A percentile compares a stretch with the other conserved stretches of the same genome.
These are phyloP conservation scores for Solea senegalensis DNA, from an alignment of 2,113 vertebrate species.

Conservation along the genomic window DNA sequence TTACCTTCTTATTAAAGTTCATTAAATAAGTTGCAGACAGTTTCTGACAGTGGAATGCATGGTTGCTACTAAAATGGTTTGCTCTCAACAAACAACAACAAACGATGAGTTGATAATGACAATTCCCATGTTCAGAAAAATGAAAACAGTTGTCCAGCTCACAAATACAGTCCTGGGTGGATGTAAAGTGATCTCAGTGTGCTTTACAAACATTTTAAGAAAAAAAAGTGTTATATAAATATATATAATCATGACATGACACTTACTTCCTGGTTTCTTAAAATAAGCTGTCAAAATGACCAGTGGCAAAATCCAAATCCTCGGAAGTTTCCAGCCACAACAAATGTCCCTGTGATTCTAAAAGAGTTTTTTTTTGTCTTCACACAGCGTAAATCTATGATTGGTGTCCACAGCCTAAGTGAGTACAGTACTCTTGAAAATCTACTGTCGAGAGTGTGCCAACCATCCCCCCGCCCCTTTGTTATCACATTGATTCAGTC, in stretches of 20 bases:
- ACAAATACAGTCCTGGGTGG: no score
- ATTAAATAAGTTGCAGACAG: constrained; percentile 2
- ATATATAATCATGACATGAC: no score
- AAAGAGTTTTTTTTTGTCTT: constrained; percentile 55
- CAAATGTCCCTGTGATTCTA: constrained; percentile 56
- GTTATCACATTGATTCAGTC: constrained; percentile 72
- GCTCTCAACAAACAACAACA: no score
- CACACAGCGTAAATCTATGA: constrained; percentile 19
- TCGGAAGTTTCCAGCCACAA: constrained; percentile 37
- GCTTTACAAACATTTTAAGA: no score
- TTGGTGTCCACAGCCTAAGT: constrained; percentile 23
- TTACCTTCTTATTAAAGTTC: neutral
- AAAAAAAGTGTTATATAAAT: no score
- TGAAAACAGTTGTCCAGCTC: no score
- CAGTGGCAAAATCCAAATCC: constrained; percentile 22
- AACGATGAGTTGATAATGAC: no score
- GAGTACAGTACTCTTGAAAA: constrained; percentile 38
- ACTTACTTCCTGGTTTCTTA: neutral
- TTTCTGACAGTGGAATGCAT: neutral
- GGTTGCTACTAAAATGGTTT: neutral
- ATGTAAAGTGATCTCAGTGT: no score
- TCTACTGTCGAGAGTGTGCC: constrained; percentile 22
- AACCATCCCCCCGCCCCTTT: constrained; percentile 10
- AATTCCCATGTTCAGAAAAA: no score
- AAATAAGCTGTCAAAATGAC: neutral